These are phyloP conservation scores for Thamnaconus septentrionalis DNA, from an alignment of 2,113 vertebrate species.

Conservation along the genomic window DNA sequence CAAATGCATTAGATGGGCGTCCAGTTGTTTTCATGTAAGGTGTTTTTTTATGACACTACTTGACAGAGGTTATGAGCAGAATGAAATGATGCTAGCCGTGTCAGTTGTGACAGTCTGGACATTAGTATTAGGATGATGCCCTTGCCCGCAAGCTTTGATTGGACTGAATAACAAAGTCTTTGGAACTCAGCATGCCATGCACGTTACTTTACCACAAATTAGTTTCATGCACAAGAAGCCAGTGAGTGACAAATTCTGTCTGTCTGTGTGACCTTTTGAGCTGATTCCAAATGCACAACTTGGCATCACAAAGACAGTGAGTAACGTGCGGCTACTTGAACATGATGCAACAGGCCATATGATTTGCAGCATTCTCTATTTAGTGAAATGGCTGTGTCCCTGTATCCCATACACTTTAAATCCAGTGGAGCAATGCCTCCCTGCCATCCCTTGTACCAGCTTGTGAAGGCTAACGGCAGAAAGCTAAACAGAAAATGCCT, in stretches of 20 bases:
- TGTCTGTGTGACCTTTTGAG: constrained; percentile 58
- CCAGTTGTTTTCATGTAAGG: too few relatives aligned
- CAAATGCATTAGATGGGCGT: too few relatives aligned
- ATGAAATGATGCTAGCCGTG: background rate
- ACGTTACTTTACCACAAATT: constrained; percentile 45
- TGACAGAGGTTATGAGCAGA: background rate
- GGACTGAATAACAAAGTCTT: constrained; percentile 29
- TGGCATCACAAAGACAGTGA: constrained; percentile 38
- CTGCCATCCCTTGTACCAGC: too few relatives aligned
- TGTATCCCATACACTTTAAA: too few relatives aligned
- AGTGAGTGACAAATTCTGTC: constrained; percentile 29
- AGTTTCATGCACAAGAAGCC: constrained; percentile 41
- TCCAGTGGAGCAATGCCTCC: too few relatives aligned
- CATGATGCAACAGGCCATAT: background rate
- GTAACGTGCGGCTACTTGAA: background rate
- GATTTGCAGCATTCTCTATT: too few relatives aligned
- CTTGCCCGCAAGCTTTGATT: constrained; percentile 3
- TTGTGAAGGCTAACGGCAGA: too few relatives aligned
- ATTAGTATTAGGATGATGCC: background rate
- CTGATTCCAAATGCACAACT: constrained; percentile 27
- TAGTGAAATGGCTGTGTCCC: too few relatives aligned
- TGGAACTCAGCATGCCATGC: constrained; percentile 2
- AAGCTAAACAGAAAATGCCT: background rate
- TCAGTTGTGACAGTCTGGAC: constrained; percentile 4
- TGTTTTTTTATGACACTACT: background rate